Base-by-base conservation (phyloP, 2,888 invertebrate species). In the Calliopum simillimum region DNA sequence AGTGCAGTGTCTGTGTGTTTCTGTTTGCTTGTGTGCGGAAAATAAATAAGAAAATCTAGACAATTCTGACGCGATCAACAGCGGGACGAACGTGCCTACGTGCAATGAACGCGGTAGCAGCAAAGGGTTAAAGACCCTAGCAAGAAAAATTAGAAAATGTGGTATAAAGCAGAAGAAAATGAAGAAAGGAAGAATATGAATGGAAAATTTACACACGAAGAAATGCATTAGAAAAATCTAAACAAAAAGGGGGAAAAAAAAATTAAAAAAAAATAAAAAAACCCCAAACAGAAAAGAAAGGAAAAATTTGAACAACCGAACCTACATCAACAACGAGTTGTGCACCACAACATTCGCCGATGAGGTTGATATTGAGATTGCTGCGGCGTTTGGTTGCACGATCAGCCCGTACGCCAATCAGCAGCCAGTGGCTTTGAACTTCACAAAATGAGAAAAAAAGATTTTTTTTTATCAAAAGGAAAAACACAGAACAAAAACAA, bases 51-150 rank as follows among this genome's bases (percentile, higher is more conserved):
- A 56, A 51, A 59, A 33, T 19, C 43, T 44, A 33, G n/a, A 41
- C 51, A 55, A 25, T 53, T 65, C 53, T 64, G 16, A n/a, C n/a
- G 41, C 64, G 51, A 64, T 59, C 53, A 4, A 43, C 51, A 41
- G 25, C 56, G 49, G 21, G 43, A 64, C 58, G 67, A 19, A 72
- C 55, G 68, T 56, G 68, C 56, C 68, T 61, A 51, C 70, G 75
- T 68, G 73, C 74, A 74, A 77, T 82, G 82, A 81, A 81, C 82
- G 79, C 77, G 51, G 23, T 13, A 51, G 70, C 58, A 68, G 63
- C 73, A 78, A 82, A 82, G 82, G 82, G 82, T 82, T 82, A 82
- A 82, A 81, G 82, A 82, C 82, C 82, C 81, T 82, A 78, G n/a
- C n/a, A n/a, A 5, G 13, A 64, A 14, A 13, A 23, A 55, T 23